Percentiles rank a stretch among this genome's conserved stretches.
Evolutionary conservation across 2,113 vertebrate genomes (phyloP).

Genomic region (Microcebus ravelobensis): DNA sequence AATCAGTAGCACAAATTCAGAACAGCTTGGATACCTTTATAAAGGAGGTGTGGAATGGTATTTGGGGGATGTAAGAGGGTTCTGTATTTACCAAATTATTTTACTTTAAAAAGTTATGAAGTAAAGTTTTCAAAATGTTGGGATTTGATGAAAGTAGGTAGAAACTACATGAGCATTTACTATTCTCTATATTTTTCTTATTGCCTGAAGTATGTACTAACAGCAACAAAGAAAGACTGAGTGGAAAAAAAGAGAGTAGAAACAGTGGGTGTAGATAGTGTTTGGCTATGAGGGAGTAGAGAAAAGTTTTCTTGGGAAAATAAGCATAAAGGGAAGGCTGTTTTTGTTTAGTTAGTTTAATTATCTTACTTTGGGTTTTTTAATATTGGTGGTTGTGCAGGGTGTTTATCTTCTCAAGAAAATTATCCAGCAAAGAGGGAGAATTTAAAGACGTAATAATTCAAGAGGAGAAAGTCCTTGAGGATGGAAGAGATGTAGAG

Average conservation of each 20-base stretch:
- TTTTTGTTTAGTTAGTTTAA: background rate
- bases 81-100: background rate
- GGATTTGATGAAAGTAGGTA: background rate
- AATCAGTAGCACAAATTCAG: background rate
- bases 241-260: background rate
- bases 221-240: background rate
- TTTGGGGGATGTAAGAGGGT: background rate
- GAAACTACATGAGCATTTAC: background rate
- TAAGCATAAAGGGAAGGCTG: background rate
- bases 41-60: background rate
- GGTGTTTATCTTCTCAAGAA: background rate
- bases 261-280: rapidly evolving
- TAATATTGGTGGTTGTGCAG: background rate
- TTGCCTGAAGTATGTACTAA: background rate
- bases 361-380: background rate
- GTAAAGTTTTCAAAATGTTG: background rate
- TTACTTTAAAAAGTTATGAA: background rate
- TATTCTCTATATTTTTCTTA: background rate
- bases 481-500: background rate
- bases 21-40: background rate
- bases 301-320: background rate
- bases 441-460: background rate
- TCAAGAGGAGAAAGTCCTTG: background rate
- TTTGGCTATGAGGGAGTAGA: background rate
- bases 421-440: background rate